phyloP scores from a whole-genome alignment of 2,797 vertebrate genomes.

The Ataeniobius toweri region DNA sequence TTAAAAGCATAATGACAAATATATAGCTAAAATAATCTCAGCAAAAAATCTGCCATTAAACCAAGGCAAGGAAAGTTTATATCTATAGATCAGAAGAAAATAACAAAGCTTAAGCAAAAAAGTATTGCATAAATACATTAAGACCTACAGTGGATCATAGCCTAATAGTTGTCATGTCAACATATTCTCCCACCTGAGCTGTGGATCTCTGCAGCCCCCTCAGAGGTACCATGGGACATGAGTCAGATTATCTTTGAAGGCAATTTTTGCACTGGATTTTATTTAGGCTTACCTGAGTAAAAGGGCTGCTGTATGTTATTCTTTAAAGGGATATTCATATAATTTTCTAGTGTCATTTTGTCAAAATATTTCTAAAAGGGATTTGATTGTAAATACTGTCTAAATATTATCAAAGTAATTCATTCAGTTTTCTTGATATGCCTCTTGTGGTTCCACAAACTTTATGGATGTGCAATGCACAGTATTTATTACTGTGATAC shows the following conservation, averaged over 20 bases:
- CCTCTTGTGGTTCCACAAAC: slow-evolving; percentile 17
- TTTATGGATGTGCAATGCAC: slow-evolving; percentile 15
- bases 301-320: neutral
- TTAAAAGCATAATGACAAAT: neutral
- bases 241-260: neutral
- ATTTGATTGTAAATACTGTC: neutral
- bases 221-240: neutral
- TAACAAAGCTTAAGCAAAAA: too few relatives aligned
- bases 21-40: neutral
- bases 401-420: neutral
- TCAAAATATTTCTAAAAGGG: neutral
- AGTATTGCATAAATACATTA: too few relatives aligned
- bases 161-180: neutral
- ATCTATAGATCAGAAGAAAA: too few relatives aligned
- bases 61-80: neutral
- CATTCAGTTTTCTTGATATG: neutral
- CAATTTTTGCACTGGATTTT: neutral
- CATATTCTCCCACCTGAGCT: neutral
- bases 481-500: neutral
- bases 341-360: neutral
- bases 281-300: neutral
- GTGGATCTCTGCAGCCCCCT: neutral
- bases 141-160: neutral
- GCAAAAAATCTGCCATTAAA: neutral
- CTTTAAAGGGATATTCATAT: neutral